phyloP scores from a whole-genome alignment of 92 coral and sea anemone species.

The Zoanthus gigantus region DNA sequence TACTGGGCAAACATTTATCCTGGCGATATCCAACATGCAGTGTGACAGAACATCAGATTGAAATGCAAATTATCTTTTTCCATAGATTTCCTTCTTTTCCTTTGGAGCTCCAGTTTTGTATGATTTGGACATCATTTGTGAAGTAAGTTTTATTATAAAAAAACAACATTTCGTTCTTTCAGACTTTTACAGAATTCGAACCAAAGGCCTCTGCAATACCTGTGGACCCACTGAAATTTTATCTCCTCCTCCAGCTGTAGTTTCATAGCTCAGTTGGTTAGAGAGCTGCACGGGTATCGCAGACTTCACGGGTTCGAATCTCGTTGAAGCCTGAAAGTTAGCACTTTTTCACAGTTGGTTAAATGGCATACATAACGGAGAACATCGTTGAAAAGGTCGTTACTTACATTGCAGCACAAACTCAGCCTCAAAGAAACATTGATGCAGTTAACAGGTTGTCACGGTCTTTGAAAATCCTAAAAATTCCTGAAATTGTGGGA shows the following conservation, averaged over 20 bases:
- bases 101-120: constrained; percentile 90
- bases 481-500: too few relatives aligned
- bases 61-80: background rate
- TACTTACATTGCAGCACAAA: background rate
- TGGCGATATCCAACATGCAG: background rate
- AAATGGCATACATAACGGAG: too few relatives aligned
- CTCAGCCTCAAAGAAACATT: background rate
- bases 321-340: too few relatives aligned
- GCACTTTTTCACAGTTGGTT: too few relatives aligned
- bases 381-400: background rate
- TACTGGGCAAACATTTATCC: background rate
- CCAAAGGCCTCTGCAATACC: too few relatives aligned
- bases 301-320: too few relatives aligned
- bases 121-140: constrained; percentile 91
- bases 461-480: too few relatives aligned
- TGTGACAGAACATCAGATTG: background rate
- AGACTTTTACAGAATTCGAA: background rate
- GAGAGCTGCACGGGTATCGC: too few relatives aligned
- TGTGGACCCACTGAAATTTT: too few relatives aligned
- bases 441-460: too few relatives aligned
- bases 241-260: too few relatives aligned
- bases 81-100: constrained; percentile 90
- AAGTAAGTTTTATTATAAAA: constrained; percentile 66
- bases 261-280: too few relatives aligned
- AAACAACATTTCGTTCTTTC: background rate